Evolutionary conservation across 2,113 vertebrate genomes (phyloP), one percentile per base, ranked within the genome.

Genomic region (Otus sunia): DNA sequence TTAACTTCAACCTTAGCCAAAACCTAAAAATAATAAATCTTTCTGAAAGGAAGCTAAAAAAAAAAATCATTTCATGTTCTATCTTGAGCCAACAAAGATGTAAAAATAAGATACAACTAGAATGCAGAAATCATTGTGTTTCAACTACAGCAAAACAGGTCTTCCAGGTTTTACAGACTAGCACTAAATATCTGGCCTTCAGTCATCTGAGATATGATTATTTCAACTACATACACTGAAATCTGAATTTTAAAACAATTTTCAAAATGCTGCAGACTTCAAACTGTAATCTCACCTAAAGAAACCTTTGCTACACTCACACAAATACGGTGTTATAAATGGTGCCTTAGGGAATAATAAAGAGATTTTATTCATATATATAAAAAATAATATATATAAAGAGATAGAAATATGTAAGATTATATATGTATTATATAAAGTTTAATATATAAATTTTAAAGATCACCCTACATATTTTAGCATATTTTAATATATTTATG

Each of bases 1-100:
- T 58, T 67, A 58, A 81, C 45, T 84, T 68, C 37, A 92, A 69
- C 13, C 19, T 79, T 79, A 76, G 96, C 76, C 92, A 95, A 92
- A 86, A 67, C 25, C n/a, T 47, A 80, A 94, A 95, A 88, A 90
- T 29, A 89, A 93, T 91, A 91, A 94, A 94, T 95, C 49, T 77
- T 86, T 87, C 90, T 89, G 69, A 93, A 91, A 94, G 56, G 60
- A 94, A 89, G 47, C 47, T 91, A 75, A n/a, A 66, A 86, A 37
- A 55, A 34, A 39, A 60, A 76, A 45, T 39, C 11, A 75, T 77
- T 86, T 94, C 1, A 1, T 53, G 25, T 45, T 86, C 37, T 71
- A 71, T 84, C 64, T 60, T 68, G 30, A 84, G 75, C 76, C 86
- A 88, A 78, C 30, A 27, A 95, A 87, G 88, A 92, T 29, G 55